A percentile compares a stretch with the other conserved stretches of the same genome.
phyloP scores from a whole-genome alignment of 2,888 invertebrate species.

The Rhogogaster chlorosoma region DNA sequence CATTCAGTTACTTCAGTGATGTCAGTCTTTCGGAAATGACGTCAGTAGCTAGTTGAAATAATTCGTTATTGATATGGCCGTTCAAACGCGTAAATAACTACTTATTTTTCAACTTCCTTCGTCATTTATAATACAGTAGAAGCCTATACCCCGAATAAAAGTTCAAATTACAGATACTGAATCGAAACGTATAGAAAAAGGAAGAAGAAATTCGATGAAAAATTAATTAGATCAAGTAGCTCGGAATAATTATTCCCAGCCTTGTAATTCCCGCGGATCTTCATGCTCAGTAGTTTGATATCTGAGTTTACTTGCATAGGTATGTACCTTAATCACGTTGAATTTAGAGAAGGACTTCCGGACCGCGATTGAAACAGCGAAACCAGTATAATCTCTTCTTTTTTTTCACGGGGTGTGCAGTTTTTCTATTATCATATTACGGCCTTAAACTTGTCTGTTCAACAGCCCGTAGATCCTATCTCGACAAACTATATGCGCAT shows the following conservation, averaged over 20 bases:
- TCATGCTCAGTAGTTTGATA: not conserved
- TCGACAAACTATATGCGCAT: not conserved
- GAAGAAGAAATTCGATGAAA: not conserved
- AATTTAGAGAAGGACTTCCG: not conserved
- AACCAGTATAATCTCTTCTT: not conserved
- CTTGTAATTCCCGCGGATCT: not conserved
- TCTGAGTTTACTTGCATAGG: not conserved
- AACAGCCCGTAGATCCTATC: conserved; percentile 32
- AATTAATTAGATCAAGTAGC: not conserved
- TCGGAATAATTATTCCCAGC: not conserved
- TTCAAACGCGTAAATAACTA: not conserved
- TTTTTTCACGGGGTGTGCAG: not conserved
- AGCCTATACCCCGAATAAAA: not conserved
- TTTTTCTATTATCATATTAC: conserved; percentile 15
- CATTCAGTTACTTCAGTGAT: conserved; percentile 37
- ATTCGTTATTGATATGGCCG: conserved; percentile 25
- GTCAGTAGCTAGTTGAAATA: conserved; percentile 39
- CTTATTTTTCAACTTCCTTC: not conserved
- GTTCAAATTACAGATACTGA: not conserved
- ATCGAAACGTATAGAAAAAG: not conserved
- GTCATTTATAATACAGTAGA: not conserved
- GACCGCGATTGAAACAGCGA: not conserved
- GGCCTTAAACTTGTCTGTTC: conserved; percentile 14
- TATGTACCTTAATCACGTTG: not conserved
- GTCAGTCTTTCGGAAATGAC: conserved; percentile 45